phyloP scores from a whole-genome alignment of 2,113 vertebrate species.

The Cyanoderma ruficeps region DNA sequence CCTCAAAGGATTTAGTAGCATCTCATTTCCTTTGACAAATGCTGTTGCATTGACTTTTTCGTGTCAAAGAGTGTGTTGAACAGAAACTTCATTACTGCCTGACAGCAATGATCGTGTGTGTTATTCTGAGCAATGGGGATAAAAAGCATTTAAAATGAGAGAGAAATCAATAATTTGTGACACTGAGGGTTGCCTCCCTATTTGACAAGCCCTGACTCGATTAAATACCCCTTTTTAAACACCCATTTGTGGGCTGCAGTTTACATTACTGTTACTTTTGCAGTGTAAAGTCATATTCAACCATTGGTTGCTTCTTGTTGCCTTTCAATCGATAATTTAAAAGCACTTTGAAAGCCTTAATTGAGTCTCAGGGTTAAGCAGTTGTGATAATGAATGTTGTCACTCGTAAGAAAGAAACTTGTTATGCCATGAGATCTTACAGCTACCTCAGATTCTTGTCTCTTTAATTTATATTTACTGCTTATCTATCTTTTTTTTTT shows the following conservation, averaged over 20 bases:
- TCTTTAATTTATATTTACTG: background rate
- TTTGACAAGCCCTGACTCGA: background rate
- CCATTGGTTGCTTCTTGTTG: background rate
- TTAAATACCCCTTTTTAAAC: background rate
- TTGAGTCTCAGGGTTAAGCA: background rate
- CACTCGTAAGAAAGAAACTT: background rate
- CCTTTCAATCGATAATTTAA: background rate
- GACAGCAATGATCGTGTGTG: background rate
- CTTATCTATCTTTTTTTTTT: background rate
- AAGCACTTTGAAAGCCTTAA: background rate
- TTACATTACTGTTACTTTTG: background rate
- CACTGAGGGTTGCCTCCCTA: background rate
- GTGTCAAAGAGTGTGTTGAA: background rate
- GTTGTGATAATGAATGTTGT: background rate
- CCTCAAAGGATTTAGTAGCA: background rate
- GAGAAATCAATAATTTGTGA: background rate
- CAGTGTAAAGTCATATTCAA: background rate
- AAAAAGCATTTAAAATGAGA: background rate
- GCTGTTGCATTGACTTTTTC: background rate
- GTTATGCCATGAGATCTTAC: background rate
- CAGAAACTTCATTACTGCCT: slow-evolving; percentile 24
- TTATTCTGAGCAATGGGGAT: background rate
- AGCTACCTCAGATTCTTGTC: background rate
- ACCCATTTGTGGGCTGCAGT: background rate
- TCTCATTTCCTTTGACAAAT: slow-evolving; percentile 27